These are phyloP conservation scores for Lampris megalopsis DNA, from an alignment of 2,113 vertebrate species.

Conservation along the genomic window DNA sequence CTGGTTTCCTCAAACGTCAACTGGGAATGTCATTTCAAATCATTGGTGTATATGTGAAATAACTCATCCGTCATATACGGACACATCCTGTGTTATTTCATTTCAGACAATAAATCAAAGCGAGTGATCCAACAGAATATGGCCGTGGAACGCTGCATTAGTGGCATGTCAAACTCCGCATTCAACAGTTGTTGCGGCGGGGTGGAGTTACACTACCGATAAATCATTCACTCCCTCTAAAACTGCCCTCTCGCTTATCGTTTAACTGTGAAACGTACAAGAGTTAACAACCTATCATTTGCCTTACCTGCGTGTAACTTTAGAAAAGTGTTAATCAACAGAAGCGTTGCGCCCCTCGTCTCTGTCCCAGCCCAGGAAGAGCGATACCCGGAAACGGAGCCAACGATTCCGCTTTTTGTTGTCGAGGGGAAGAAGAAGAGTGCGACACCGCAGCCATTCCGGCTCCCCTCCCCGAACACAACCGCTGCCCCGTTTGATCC, in stretches of 20 bases:
- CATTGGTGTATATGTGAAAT: background rate
- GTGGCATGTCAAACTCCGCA: constrained; percentile 68
- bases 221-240: background rate
- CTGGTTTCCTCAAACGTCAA: constrained; percentile 33
- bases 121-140: background rate
- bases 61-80: background rate
- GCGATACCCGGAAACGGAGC: constrained; percentile 80
- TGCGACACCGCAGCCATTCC: constrained; percentile 73
- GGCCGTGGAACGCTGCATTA: background rate
- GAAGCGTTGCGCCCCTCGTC: constrained; percentile 55
- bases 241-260: background rate
- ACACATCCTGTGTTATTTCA: background rate
- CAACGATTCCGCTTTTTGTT: constrained; percentile 52
- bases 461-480: constrained; percentile 33
- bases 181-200: constrained; percentile 72
- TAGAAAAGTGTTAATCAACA: constrained; percentile 39
- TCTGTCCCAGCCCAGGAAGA: constrained; percentile 80
- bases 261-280: background rate
- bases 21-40: background rate
- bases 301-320: constrained; percentile 77
- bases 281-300: background rate
- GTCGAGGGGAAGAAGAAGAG: background rate
- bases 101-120: background rate
- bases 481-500: constrained; percentile 15
- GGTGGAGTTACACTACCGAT: constrained; percentile 66